These are phyloP conservation scores for Oophaga pumilio DNA, from an alignment of 2,113 vertebrate genomes.

Conservation along the genomic window DNA sequence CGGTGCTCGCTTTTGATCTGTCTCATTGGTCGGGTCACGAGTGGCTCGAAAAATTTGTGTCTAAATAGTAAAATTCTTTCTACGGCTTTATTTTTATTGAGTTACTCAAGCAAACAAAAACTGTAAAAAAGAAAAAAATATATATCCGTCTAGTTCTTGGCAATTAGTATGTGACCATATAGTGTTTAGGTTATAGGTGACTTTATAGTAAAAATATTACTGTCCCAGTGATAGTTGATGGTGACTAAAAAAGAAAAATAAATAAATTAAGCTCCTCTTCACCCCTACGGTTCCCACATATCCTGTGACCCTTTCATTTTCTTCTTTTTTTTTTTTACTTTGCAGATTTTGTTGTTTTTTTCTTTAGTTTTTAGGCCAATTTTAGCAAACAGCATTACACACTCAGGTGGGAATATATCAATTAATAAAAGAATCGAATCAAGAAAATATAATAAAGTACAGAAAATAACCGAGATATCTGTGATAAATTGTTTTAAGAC, in stretches of 20 bases:
- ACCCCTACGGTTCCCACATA: not conserved
- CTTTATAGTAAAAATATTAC: too few relatives aligned
- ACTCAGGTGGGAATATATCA: not conserved
- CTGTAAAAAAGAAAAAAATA: too few relatives aligned
- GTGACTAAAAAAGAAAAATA: not conserved
- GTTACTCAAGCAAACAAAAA: too few relatives aligned
- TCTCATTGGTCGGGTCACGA: not conserved
- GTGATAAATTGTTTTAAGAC: not conserved
- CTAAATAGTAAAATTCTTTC: too few relatives aligned
- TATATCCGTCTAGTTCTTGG: too few relatives aligned
- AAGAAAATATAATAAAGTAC: not conserved
- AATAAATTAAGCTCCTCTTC: not conserved
- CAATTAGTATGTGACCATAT: too few relatives aligned
- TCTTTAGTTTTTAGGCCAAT: not conserved
- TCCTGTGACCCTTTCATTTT: not conserved
- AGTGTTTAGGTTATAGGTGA: too few relatives aligned
- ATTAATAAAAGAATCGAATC: not conserved
- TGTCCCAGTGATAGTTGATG: not conserved
- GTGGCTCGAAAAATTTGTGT: not conserved
- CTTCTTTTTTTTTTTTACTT: not conserved
- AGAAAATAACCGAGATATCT: not conserved
- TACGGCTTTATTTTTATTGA: too few relatives aligned
- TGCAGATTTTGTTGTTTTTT: not conserved
- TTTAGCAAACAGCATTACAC: not conserved
- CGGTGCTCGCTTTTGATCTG: not conserved